These are phyloP conservation scores for Tetramorium alpestre DNA, from an alignment of 1,140 invertebrate genomes.

Conservation along the genomic window DNA sequence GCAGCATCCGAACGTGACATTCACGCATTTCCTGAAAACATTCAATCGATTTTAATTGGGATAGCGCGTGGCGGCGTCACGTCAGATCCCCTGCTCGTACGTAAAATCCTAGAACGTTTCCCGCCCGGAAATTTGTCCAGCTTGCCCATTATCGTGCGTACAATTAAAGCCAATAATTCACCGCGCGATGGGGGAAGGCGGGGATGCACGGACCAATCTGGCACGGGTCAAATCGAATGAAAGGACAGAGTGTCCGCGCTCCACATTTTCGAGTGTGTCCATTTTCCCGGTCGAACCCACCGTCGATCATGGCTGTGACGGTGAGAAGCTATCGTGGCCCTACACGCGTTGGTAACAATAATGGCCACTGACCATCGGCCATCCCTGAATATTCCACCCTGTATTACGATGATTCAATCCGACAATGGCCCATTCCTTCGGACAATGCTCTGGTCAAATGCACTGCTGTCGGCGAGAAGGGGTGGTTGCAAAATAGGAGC, in stretches of 20 bases:
- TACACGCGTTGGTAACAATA: conserved; percentile 74
- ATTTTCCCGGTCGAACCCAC: conserved; percentile 8
- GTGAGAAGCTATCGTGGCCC: conserved; percentile 26
- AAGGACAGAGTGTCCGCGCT: conserved; percentile 63
- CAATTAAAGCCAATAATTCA: conserved; percentile 85
- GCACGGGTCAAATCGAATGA: conserved; percentile 18
- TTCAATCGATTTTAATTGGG: conserved; percentile 55
- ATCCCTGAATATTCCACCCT: conserved; percentile 79
- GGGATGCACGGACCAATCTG: background rate
- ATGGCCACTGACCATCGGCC: conserved; percentile 80
- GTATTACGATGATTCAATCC: conserved; percentile 82
- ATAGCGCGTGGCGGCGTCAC: conserved; percentile 69
- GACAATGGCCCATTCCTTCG: conserved; percentile 81
- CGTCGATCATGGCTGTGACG: conserved; percentile 30
- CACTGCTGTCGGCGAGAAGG: conserved; percentile 68
- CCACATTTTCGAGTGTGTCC: conserved; percentile 73
- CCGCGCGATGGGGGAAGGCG: background rate
- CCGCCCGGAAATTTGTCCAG: conserved; percentile 79
- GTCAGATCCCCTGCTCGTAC: background rate
- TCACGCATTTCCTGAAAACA: background rate
- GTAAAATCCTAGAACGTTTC: conserved; percentile 36
- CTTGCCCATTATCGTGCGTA: conserved; percentile 68
- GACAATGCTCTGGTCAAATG: conserved; percentile 83
- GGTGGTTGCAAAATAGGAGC: conserved; percentile 77
- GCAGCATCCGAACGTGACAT: background rate